Percentiles rank a stretch among this genome's conserved stretches.
Evolutionary conservation across 2,113 vertebrate species (phyloP).

Genomic region (Anser cygnoides): DNA sequence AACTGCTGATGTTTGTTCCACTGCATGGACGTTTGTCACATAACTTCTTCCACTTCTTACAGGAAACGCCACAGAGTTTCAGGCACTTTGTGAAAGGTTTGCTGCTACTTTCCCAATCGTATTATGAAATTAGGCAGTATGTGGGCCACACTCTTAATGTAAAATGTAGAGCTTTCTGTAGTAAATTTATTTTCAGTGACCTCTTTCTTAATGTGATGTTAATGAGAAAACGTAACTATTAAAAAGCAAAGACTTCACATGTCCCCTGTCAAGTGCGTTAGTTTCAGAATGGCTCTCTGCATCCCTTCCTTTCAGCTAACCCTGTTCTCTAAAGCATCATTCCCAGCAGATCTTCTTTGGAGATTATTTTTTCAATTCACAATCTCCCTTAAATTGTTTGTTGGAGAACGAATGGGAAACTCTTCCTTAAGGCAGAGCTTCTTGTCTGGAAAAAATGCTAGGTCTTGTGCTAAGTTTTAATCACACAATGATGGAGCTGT

Average conservation of each 20-base stretch:
- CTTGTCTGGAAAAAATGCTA: neutral
- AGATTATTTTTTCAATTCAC: neutral
- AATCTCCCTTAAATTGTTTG: neutral
- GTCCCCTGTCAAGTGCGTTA: neutral
- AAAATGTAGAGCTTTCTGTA: neutral
- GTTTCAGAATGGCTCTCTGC: neutral
- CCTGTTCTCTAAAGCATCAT: neutral
- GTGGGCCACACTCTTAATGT: neutral
- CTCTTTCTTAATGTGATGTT: neutral
- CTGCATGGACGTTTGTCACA: rapidly evolving
- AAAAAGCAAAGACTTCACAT: neutral
- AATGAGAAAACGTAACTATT: neutral
- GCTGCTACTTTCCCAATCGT: neutral
- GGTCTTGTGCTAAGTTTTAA: neutral
- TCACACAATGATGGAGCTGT: neutral
- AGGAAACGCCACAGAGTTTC: neutral
- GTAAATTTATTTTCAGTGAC: neutral
- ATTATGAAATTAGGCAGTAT: neutral
- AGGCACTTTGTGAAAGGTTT: neutral
- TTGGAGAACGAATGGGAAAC: neutral
- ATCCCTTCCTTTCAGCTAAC: neutral
- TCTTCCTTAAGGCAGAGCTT: neutral
- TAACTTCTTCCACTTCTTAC: neutral
- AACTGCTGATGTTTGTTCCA: neutral
- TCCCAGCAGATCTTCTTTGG: neutral